These are phyloP conservation scores for Torymus auratus DNA, from an alignment of 2,888 invertebrate genomes.

Conservation along the genomic window DNA sequence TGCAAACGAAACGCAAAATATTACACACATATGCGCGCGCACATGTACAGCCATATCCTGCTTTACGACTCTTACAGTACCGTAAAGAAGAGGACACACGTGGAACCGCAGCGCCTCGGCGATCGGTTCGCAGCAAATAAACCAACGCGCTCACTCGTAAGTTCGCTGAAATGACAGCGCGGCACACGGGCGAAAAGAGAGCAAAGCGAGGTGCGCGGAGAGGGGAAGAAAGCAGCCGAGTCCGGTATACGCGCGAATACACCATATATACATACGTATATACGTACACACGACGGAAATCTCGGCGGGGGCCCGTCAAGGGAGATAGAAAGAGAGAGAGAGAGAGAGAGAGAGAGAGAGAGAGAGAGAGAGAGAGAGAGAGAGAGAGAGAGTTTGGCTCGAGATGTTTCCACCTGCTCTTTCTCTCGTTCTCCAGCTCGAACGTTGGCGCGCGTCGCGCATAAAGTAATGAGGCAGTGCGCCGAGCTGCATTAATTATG, in stretches of 20 bases:
- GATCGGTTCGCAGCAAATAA: too few relatives aligned
- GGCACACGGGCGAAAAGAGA: too few relatives aligned
- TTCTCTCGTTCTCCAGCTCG: too few relatives aligned
- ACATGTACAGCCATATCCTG: background rate
- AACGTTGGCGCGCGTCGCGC: conserved; percentile 6
- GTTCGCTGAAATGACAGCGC: conserved; percentile 46
- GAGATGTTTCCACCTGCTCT: conserved; percentile 38
- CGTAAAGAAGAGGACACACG: conserved; percentile 18
- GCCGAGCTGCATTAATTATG: conserved; percentile 24
- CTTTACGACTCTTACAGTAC: conserved; percentile 29
- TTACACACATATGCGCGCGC: conserved; percentile 7
- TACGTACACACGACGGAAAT: background rate
- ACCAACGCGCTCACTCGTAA: conserved; percentile 27
- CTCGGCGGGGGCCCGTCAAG: conserved; percentile 27
- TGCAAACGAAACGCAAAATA: conserved; percentile 1
- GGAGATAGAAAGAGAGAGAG: conserved; percentile 1
- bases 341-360: too few relatives aligned
- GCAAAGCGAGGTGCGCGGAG: too few relatives aligned
- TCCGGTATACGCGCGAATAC: background rate
- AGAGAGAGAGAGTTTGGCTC: background rate
- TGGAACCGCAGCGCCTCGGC: background rate
- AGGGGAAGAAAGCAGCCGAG: too few relatives aligned
- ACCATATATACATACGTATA: background rate
- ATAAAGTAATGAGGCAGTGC: conserved; percentile 35
- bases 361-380: background rate